Conservation (phyloP, 53 echinoderm and acorn worm genomes). For the Actinopyga echinites region DNA sequence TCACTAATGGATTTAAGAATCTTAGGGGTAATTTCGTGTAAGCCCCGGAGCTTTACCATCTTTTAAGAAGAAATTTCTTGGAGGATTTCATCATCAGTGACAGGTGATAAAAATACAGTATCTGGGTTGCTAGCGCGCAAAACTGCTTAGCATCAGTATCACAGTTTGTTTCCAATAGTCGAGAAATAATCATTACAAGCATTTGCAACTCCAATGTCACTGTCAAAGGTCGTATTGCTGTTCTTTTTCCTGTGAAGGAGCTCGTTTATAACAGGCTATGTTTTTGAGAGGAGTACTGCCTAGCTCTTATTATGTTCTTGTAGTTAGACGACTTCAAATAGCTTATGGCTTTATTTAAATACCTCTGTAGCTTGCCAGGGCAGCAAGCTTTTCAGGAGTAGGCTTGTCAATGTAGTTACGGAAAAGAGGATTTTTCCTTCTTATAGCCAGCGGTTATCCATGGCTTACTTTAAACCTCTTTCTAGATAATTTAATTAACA, state of each 20-base stretch:
- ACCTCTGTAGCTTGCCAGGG: neutral
- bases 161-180: constrained; percentile 9
- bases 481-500: neutral
- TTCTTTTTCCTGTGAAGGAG: neutral
- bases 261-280: neutral
- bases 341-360: neutral
- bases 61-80: neutral
- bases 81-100: neutral
- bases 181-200: neutral
- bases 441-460: neutral
- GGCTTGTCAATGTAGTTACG: neutral
- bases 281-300: neutral
- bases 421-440: neutral
- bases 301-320: neutral
- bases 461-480: neutral
- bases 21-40: neutral
- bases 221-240: too few relatives aligned
- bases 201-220: neutral
- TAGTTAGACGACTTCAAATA: neutral
- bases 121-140: neutral
- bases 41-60: neutral
- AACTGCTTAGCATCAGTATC: neutral
- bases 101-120: constrained; percentile 13
- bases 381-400: too few relatives aligned
- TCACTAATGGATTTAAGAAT: neutral